These are phyloP conservation scores for Ceraclea dissimilis DNA, from an alignment of 2,888 invertebrate species.

Conservation along the genomic window DNA sequence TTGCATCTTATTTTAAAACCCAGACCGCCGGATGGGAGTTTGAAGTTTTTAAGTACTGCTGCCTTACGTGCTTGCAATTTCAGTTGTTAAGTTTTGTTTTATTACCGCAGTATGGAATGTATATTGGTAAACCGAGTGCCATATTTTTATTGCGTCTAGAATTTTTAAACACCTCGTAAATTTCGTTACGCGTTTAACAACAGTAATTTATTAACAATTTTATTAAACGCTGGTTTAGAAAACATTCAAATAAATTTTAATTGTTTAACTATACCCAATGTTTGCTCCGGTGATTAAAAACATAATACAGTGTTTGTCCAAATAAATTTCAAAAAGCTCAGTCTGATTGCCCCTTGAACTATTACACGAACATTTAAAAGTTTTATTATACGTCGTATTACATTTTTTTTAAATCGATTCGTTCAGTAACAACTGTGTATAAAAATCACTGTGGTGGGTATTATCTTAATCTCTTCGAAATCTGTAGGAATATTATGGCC, in stretches of 20 bases:
- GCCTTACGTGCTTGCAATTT: constrained; percentile 20
- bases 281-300: neutral
- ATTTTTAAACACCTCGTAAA: neutral
- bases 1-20: constrained; percentile 11
- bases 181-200: too few species aligned
- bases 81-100: constrained; percentile 24
- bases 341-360: too few species aligned
- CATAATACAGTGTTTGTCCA: too few species aligned
- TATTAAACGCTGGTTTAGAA: constrained; percentile 15
- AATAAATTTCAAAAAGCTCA: too few species aligned
- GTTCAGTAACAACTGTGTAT: too few species aligned
- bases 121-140: constrained; percentile 13
- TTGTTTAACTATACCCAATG: constrained; percentile 22
- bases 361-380: too few species aligned
- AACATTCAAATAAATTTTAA: constrained; percentile 19
- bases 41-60: constrained; percentile 19
- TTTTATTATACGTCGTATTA: too few species aligned
- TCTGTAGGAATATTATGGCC: too few species aligned
- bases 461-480: too few species aligned
- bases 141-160: constrained; percentile 8
- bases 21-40: neutral
- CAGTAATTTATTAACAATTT: constrained; percentile 2
- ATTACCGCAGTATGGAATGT: constrained; percentile 21
- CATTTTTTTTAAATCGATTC: too few species aligned
- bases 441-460: too few species aligned